phyloP scores from a whole-genome alignment of 2,797 vertebrate species.

The Tauraco hartlaubi region DNA sequence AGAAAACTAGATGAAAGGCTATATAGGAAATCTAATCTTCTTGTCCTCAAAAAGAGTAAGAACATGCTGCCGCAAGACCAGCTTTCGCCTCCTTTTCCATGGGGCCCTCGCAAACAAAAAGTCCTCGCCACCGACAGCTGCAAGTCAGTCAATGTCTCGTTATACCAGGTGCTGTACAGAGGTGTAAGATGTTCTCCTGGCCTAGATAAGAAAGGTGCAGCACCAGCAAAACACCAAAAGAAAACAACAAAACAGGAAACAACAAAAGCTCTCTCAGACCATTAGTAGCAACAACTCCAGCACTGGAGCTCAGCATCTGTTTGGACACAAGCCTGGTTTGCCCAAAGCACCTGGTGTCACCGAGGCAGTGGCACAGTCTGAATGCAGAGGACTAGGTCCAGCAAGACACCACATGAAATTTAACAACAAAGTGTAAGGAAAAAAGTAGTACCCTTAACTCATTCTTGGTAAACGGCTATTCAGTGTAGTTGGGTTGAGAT shows the following conservation, averaged over 20 bases:
- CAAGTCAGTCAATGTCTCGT: not conserved
- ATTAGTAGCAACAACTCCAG: fast-evolving
- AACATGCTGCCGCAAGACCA: not conserved
- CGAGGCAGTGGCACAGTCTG: not conserved
- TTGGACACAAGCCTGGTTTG: not conserved
- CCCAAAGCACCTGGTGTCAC: not conserved
- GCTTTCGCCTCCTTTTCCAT: not conserved
- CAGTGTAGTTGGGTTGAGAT: not conserved
- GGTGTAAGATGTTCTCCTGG: not conserved
- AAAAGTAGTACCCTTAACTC: not conserved
- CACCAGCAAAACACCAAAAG: not conserved
- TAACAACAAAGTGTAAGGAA: not conserved
- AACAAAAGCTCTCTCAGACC: not conserved
- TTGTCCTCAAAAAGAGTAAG: not conserved
- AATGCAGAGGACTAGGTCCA: not conserved
- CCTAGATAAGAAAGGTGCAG: not conserved
- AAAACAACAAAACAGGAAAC: not conserved
- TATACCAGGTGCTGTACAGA: not conserved
- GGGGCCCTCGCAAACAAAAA: not conserved
- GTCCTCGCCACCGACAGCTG: too few species aligned
- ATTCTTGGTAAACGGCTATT: not conserved
- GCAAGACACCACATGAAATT: not conserved
- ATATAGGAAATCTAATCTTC: not conserved
- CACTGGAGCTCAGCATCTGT: not conserved
- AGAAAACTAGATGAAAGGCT: not conserved